A percentile compares a stretch with the other conserved stretches of the same genome.
Conservation (phyloP, 2,797 vertebrate species). For the Falco concolor region DNA sequence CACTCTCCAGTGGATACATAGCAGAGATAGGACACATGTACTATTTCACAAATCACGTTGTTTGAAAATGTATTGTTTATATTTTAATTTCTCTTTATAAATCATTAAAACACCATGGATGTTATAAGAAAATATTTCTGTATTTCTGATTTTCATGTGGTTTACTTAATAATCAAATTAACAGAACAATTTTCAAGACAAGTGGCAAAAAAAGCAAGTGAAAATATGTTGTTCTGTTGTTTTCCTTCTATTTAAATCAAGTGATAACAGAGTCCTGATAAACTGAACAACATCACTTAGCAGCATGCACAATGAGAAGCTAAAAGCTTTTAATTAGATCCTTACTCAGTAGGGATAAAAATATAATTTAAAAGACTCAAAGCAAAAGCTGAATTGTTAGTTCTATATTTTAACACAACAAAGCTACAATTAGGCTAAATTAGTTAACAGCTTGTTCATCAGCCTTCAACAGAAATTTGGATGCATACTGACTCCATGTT, state of each 20-base stretch:
- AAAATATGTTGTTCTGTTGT: slow-evolving; percentile 12
- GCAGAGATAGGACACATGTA: background rate
- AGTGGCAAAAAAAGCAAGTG: background rate
- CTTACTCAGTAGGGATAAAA: slow-evolving; percentile 68
- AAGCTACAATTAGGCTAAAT: slow-evolving; percentile 74
- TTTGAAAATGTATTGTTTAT: background rate
- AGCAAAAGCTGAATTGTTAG: slow-evolving; percentile 63
- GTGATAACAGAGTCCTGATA: slow-evolving; percentile 61
- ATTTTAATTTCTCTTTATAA: background rate
- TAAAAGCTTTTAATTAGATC: slow-evolving; percentile 77
- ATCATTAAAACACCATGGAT: background rate
- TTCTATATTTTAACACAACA: slow-evolving; percentile 69
- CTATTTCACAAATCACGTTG: background rate
- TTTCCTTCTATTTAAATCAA: slow-evolving; percentile 33
- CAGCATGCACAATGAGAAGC: slow-evolving; percentile 55
- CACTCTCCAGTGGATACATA: background rate
- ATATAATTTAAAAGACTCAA: slow-evolving; percentile 70
- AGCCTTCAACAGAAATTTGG: slow-evolving; percentile 63
- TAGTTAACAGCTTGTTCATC: slow-evolving; percentile 73
- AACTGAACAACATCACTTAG: slow-evolving; percentile 68
- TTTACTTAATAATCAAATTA: slow-evolving; percentile 51
- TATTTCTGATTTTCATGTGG: background rate
- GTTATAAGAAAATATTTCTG: background rate
- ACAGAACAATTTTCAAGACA: slow-evolving; percentile 41
- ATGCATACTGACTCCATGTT: slow-evolving; percentile 58